Conservation (phyloP, 2,888 invertebrate species). For the Neuroscelio doddi region DNA sequence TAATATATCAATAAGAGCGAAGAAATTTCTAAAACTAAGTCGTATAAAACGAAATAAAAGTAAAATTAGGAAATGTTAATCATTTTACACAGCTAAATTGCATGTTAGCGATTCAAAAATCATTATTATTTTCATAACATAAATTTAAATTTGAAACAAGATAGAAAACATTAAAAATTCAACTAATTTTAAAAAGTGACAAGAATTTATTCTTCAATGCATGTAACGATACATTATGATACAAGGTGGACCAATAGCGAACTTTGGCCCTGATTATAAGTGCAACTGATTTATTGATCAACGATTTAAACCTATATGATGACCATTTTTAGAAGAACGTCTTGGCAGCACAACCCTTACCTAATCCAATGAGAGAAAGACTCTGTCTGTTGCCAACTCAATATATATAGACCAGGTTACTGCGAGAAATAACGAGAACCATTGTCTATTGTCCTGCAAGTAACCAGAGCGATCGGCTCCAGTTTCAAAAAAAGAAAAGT, state of each 20-base stretch:
- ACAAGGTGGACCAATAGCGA: too few relatives aligned
- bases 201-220: neutral
- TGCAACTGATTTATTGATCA: slow-evolving; percentile 16
- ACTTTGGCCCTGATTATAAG: slow-evolving; percentile 2
- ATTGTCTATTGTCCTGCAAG: slow-evolving; percentile 41
- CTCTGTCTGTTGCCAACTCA: neutral
- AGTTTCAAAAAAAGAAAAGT: slow-evolving; percentile 46
- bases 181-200: too few relatives aligned
- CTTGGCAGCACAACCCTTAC: slow-evolving; percentile 21
- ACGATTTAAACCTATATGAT: slow-evolving; percentile 1
- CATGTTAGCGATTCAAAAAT: neutral
- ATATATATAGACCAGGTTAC: slow-evolving; percentile 11
- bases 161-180: too few relatives aligned
- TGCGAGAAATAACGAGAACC: slow-evolving; percentile 34
- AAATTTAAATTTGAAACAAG: too few relatives aligned
- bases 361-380: slow-evolving; percentile 16
- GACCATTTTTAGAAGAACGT: slow-evolving; percentile 4
- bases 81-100: too few relatives aligned
- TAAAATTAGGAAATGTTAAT: too few relatives aligned
- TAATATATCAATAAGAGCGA: too few relatives aligned
- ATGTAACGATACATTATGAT: neutral
- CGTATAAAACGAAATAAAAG: too few relatives aligned
- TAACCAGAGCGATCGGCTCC: slow-evolving; percentile 35
- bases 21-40: too few relatives aligned
- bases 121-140: too few relatives aligned